Conservation (phyloP, 2,797 vertebrate genomes). For the Orestias chungarensis region DNA sequence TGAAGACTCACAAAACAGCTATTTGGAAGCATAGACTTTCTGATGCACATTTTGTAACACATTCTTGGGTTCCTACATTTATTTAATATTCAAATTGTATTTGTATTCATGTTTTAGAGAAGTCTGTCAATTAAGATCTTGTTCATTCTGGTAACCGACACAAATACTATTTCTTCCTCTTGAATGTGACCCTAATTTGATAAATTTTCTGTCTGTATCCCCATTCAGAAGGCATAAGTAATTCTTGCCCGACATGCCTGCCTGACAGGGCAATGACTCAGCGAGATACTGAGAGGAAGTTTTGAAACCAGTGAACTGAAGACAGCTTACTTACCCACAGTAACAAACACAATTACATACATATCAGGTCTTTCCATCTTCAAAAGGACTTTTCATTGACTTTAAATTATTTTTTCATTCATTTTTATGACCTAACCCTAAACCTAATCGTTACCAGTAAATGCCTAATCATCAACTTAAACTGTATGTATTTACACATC, state of each 20-base stretch:
- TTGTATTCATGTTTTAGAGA: neutral
- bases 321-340: fast-evolving
- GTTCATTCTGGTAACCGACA: no score
- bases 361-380: no score
- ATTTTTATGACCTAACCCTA: no score
- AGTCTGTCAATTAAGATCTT: neutral
- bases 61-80: neutral
- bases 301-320: neutral
- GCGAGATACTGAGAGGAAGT: neutral
- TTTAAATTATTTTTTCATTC: no score
- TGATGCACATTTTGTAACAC: no score
- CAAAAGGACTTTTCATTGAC: no score
- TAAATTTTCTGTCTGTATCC: neutral
- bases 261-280: neutral
- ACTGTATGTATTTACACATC: no score
- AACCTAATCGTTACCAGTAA: no score
- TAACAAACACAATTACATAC: no score
- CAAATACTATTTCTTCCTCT: neutral
- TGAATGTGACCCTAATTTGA: neutral
- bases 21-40: neutral
- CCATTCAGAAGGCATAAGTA: neutral
- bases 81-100: neutral
- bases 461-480: no score
- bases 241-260: neutral
- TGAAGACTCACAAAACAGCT: neutral